These are phyloP conservation scores for Heliocidaris tuberculata DNA, from an alignment of 35 echinoderm and acorn worm genomes.

Conservation along the genomic window DNA sequence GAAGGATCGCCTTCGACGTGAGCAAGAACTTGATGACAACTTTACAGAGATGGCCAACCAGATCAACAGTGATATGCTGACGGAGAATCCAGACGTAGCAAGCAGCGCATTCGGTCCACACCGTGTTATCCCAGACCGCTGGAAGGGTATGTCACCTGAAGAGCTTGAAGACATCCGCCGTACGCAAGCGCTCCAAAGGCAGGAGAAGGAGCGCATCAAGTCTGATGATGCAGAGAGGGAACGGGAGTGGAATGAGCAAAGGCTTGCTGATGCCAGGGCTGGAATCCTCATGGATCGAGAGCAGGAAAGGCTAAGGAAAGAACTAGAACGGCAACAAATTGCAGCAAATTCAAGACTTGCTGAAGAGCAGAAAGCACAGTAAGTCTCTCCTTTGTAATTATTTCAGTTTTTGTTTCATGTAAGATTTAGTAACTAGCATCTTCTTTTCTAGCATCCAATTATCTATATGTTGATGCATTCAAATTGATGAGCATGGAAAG, in stretches of 20 bases:
- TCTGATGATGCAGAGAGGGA: constrained; percentile 82
- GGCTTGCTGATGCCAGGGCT: constrained; percentile 82
- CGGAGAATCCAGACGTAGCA: constrained; percentile 96
- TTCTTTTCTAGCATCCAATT: too few relatives aligned
- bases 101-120: constrained; percentile 95
- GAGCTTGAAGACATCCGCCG: constrained; percentile 84
- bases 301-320: constrained; percentile 85
- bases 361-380: constrained; percentile 91
- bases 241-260: constrained; percentile 87
- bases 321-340: constrained; percentile 74
- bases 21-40: constrained; percentile 95
- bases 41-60: constrained; percentile 95
- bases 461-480: too few relatives aligned
- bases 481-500: not conserved
- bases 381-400: constrained; percentile 28
- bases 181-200: constrained; percentile 81
- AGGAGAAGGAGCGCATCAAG: constrained; percentile 90
- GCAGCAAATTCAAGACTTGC: constrained; percentile 71
- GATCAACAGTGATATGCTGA: constrained; percentile 91
- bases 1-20: constrained; percentile 71
- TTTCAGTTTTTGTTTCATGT: not conserved
- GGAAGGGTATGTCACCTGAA: constrained; percentile 99
- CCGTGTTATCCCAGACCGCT: constrained; percentile 95
- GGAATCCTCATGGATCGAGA: constrained; percentile 92
- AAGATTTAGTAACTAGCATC: too few relatives aligned